Conservation (phyloP, 2,888 invertebrate genomes). For the Rhabditoides inermis region DNA sequence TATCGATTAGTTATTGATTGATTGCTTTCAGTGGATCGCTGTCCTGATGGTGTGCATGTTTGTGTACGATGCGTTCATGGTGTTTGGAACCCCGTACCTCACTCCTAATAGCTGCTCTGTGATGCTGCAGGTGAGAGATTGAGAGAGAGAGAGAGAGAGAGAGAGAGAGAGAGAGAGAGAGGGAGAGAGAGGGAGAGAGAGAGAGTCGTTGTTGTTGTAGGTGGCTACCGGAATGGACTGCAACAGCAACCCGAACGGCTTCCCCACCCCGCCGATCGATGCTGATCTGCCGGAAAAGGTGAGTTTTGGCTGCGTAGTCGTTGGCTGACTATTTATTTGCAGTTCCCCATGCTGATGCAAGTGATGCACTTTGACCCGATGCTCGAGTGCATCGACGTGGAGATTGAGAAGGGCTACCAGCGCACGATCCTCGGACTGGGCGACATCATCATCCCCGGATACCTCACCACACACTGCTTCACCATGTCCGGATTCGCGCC, state of each 20-base stretch:
- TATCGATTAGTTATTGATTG: conserved; percentile 1
- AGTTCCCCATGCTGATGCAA: conserved; percentile 59
- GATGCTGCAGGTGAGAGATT: conserved; percentile 60
- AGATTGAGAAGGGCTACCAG: conserved; percentile 34
- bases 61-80: conserved; percentile 62
- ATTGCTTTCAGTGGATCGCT: conserved; percentile 54
- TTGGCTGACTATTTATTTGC: no score
- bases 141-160: no score
- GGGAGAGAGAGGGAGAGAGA: no score
- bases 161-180: no score
- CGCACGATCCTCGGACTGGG: conserved; percentile 58
- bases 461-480: conserved; percentile 58
- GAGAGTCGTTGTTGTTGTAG: no score
- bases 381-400: conserved; percentile 38
- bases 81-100: conserved; percentile 60
- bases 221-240: conserved; percentile 38
- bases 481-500: conserved; percentile 55
- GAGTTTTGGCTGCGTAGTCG: no score
- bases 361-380: conserved; percentile 56
- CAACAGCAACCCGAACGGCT: conserved; percentile 12
- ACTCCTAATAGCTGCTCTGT: conserved; percentile 59
- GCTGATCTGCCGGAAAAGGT: conserved; percentile 21
- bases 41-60: conserved; percentile 58
- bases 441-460: conserved; percentile 60
- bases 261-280: conserved; percentile 39